Evolutionary conservation across 2,888 invertebrate genomes (phyloP), one percentile per base, ranked within the genome.

Genomic region (Drosophila dives): DNA sequence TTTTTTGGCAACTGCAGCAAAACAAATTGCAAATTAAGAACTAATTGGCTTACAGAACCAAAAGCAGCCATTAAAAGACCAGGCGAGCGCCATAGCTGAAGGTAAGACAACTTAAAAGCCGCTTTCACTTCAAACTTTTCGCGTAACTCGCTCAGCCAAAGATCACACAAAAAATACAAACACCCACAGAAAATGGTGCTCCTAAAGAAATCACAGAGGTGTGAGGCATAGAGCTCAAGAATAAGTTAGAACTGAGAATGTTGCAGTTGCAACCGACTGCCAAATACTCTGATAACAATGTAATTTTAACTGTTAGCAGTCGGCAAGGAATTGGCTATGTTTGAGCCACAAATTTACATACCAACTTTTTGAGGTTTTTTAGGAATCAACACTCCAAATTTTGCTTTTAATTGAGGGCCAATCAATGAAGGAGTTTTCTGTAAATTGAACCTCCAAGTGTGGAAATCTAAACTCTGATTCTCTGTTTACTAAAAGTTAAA

Each of bases 1-100:
- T 38, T 54, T 55, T 70, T 75, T 48, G 73, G 72, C 66, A 81
- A 83, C 86, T 88, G 86, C 86, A 87, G 76, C 86, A 87, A 86
- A 86, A 86, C 86, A 87, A 89, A 89, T 89, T 89, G 86, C 84
- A 86, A 89, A 89, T 89, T 89, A 89, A 89, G 80, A 89, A 89
- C 89, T 89, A 89, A 89, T 89, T 89, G 88, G 88, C 87, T 89
- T 89, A 89, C 87, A 83, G 82, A 83, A 87, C 86, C 86, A 83
- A 86, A 88, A 87, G 86, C 83, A 85, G 81, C 75, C 86, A 83
- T 86, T 84, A 84, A 83, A 80, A 83, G 83, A 34, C 64, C 65
- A 60, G 53, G 54, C 49, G 40, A 53, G 17, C n/a, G 38, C 36
- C 11, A 26, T 15, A 61, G 66, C 73, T 74, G 45, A 67, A 50